Conservation (phyloP, 2,888 invertebrate genomes). For the Malthinus seriepunctatus region DNA sequence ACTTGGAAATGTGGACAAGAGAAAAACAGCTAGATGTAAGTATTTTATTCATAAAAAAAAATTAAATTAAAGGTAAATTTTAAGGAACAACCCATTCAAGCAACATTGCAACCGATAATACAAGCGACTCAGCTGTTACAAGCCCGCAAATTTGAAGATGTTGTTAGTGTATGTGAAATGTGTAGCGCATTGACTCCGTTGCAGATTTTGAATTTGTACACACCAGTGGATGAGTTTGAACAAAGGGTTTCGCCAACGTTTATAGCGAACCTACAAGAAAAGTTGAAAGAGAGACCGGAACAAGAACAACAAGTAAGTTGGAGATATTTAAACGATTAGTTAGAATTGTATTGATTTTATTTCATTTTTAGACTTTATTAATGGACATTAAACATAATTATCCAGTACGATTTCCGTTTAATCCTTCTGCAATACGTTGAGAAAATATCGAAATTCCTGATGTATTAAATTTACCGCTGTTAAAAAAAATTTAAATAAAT, state of each 20-base stretch:
- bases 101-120: conserved; percentile 85
- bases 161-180: conserved; percentile 90
- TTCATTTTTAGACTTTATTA: conserved; percentile 68
- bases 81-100: conserved; percentile 69
- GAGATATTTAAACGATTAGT: background rate
- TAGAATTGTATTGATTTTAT: background rate
- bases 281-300: conserved; percentile 62
- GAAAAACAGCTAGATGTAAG: conserved; percentile 64
- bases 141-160: conserved; percentile 93
- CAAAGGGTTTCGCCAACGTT: conserved; percentile 81
- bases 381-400: conserved; percentile 87
- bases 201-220: conserved; percentile 70
- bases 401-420: conserved; percentile 84
- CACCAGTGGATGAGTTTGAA: conserved; percentile 86
- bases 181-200: conserved; percentile 86
- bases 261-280: conserved; percentile 80
- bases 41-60: conserved; percentile 7
- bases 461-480: conserved; percentile 67
- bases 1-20: conserved; percentile 92
- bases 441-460: conserved; percentile 91
- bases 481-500: conserved; percentile 60
- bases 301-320: conserved; percentile 45
- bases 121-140: conserved; percentile 95
- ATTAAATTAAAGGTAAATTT: conserved; percentile 21
- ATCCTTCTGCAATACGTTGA: conserved; percentile 80